Evolutionary conservation across 35 echinoderm and acorn worm genomes (phyloP).

Genomic region (Anneissia japonica): DNA sequence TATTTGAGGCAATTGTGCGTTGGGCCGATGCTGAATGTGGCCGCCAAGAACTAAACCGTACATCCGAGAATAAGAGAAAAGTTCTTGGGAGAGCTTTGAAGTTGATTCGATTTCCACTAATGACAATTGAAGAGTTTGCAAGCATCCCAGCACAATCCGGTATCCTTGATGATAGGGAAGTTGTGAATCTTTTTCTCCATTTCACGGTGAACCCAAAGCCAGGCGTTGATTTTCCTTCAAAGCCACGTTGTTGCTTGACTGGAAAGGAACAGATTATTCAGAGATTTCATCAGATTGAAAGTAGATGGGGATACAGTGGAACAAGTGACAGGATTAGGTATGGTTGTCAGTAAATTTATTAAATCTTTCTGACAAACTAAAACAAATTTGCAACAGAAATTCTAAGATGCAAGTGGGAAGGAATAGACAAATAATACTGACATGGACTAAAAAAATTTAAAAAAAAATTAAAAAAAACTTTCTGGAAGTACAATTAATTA

Average conservation of each 20-base stretch:
- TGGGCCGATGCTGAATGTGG: conserved; percentile 81
- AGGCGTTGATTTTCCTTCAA: conserved; percentile 82
- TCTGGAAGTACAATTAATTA: no score
- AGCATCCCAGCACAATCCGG: conserved; percentile 81
- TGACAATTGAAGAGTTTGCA: conserved; percentile 98
- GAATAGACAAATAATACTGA: no score
- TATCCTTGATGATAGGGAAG: conserved; percentile 83
- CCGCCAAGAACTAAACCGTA: conserved; percentile 52
- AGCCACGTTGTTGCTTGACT: conserved; percentile 86
- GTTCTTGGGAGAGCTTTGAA: conserved; percentile 75
- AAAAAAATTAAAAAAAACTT: no score
- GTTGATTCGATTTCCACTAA: conserved; percentile 87
- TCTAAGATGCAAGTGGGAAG: no score
- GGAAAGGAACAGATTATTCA: conserved; percentile 93
- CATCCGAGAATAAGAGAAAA: conserved; percentile 77
- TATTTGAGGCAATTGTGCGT: conserved; percentile 74
- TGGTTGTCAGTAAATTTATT: background rate
- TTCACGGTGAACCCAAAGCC: conserved; percentile 97
- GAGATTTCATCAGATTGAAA: conserved; percentile 72
- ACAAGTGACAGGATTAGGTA: conserved; percentile 98
- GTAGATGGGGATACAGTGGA: conserved; percentile 91
- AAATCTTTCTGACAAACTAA: no score
- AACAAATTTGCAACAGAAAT: no score
- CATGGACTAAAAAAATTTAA: no score
- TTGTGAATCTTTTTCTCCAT: conserved; percentile 93